Evolutionary conservation across 2,888 invertebrate genomes (phyloP).

Genomic region (Habroteleia sp.): DNA sequence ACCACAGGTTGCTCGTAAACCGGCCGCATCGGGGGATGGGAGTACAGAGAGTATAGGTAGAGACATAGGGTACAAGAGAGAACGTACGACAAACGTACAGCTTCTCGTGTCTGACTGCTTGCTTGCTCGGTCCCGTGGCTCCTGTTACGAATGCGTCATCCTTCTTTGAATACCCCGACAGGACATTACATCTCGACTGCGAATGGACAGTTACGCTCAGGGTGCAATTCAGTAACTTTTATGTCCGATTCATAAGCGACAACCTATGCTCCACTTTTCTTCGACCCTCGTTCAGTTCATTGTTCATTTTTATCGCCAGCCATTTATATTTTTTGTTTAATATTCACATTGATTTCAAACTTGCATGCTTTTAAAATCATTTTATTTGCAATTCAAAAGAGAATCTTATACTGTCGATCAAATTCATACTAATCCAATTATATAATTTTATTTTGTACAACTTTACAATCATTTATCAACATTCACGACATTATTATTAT

Average conservation of each 20-base stretch:
- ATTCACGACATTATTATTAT: too few species aligned
- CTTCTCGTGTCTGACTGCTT: constrained; percentile 40
- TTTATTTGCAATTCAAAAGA: too few species aligned
- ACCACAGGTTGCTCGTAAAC: constrained; percentile 82
- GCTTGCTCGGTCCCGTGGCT: constrained; percentile 64
- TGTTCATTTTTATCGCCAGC: constrained; percentile 27
- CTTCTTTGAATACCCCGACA: constrained; percentile 67
- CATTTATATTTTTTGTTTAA: too few species aligned
- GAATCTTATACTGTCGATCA: too few species aligned
- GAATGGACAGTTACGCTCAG: constrained; percentile 74
- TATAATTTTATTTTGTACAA: too few species aligned
- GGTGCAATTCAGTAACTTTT: constrained; percentile 74
- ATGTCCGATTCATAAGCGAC: constrained; percentile 30
- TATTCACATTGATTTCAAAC: too few species aligned
- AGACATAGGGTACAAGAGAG: constrained; percentile 69
- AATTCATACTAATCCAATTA: too few species aligned
- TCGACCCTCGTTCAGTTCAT: constrained; percentile 28
- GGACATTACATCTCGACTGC: constrained; percentile 73
- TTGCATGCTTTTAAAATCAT: constrained; percentile 5
- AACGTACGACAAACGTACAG: constrained; percentile 46
- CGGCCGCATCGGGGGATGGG: constrained; percentile 79
- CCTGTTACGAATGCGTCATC: constrained; percentile 63
- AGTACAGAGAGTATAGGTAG: constrained; percentile 73
- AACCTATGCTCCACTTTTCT: constrained; percentile 62
- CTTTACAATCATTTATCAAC: too few species aligned